Base-by-base conservation (phyloP, 2,888 invertebrate species). In the Mesochorus sp. region DNA sequence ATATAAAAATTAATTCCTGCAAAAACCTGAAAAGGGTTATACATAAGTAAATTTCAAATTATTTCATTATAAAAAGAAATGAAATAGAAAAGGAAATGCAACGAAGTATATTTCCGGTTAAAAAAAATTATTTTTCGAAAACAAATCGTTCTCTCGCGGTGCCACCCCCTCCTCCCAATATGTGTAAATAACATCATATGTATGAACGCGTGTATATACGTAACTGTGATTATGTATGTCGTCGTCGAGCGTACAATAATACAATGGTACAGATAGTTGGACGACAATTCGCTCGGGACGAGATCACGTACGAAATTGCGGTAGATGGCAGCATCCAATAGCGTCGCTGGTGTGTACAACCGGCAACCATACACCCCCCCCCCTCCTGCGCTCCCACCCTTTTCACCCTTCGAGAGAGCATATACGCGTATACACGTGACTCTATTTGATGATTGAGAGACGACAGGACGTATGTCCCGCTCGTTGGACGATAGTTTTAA, bases 271-370 rank as follows among this genome's bases (percentile, higher is more conserved):
- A 31, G 72, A 67, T 62, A 77, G 76, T 77, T 67, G 71, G 67
- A 72, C 67, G 76, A 77, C 76, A 77, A 77, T 77, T 72, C 67
- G 72, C 76, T 55, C 49, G 76, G 76, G 76, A 77, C 76, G 72
- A 77, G 67, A 72, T 72, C 76, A 77, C 72, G 76, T 77, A 77
- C 76, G 76, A 77, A 77, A 77, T 77, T 77, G 72, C 76, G 72
- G 72, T 55, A 55, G 76, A 47, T 55, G 71, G 71, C 61, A 62
- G 76, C 66, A 67, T 76, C 71, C 76, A 77, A 57, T 47, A 44
- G 76, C 72, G 62, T 76, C 76, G 39, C 49, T 37, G 53, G 53
- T 53, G n/a, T n/a, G 53, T 61, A 75, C 67, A 75, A 53, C 61
- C 19, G 53, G 67, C 44, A 57, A 68, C 57, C 55, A 34, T 68